Evolutionary conservation across 2,888 invertebrate species (phyloP), one percentile per base, ranked within the genome.

Genomic region (Chaetogeoica ovagalla): DNA sequence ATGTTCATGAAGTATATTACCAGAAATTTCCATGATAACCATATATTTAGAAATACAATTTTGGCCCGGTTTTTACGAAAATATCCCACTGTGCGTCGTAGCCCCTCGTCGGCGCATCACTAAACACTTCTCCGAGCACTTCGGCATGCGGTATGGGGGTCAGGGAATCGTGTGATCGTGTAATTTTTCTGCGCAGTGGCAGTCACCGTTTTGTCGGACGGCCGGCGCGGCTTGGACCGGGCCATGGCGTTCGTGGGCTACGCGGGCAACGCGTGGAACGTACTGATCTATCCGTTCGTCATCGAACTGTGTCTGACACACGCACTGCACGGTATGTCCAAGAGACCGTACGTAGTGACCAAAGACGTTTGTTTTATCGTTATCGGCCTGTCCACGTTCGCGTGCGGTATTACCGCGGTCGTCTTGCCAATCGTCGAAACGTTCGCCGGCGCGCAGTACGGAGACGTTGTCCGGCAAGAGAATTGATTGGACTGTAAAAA

Each of bases 261-360:
- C 63, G 5, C 55, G 37, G 70, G 70, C 15, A 74, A 63, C 63
- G 55, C 52, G 5, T 74, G 65, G 65, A 74, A 65, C 39, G 30
- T 65, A 17, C n/a, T 74, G 55, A 23, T 74, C 13, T 63, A 39
- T 23, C 63, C 73, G 30, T 74, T 39, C 37, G 17, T 19, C n/a
- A 37, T 74, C 30, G 65, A 74, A 37, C 17, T 74, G 23, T 73
- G 73, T 48, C n/a, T 73, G 52, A 52, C 48, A 5, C n/a, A 73
- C 63, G 62, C 48, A 3, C 30, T 63, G 23, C 62, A 73, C 63
- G 73, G 63, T 8, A 17, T 63, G 55, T 30, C 63, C 4, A 21
- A 30, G 19, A 74, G 63, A 39, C 23, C 19, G 15, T 52, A 37
- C 21, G 37, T 55, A 5, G 55, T 65, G n/a, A 65, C 62, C 37